A percentile compares a stretch with the other conserved stretches of the same genome.
Conservation (phyloP, 1,140 invertebrate genomes). For the Euura saliciscinereae region DNA sequence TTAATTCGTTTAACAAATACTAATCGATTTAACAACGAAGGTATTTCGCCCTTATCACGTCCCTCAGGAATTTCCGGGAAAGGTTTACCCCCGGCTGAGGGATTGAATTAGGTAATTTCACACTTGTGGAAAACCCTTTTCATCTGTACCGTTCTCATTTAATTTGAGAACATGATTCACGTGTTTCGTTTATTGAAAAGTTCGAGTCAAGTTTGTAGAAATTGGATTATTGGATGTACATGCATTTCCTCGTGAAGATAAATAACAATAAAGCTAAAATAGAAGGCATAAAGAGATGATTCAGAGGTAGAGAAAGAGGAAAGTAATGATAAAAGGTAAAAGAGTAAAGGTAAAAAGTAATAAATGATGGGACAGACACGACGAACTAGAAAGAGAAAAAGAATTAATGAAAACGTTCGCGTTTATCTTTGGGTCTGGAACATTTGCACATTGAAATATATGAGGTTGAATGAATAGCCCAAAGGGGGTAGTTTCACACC, state of each 20-base stretch:
- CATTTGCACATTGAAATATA: slow-evolving; percentile 7
- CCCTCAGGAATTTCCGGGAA: background rate
- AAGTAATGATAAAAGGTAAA: background rate
- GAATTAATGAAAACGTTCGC: slow-evolving; percentile 5
- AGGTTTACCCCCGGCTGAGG: background rate
- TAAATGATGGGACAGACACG: background rate
- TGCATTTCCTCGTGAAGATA: too few relatives aligned
- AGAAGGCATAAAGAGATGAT: background rate
- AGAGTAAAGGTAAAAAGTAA: background rate
- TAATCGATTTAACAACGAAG: background rate
- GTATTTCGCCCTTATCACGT: background rate
- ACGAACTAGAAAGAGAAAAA: background rate
- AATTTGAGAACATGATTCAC: too few relatives aligned
- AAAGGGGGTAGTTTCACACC: background rate
- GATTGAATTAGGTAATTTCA: background rate
- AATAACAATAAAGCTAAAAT: too few relatives aligned
- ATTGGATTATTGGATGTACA: too few relatives aligned
- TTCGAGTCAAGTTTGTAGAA: too few relatives aligned
- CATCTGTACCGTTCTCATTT: too few relatives aligned
- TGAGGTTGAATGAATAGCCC: background rate
- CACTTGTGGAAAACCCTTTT: background rate
- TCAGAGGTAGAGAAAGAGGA: background rate
- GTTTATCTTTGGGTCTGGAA: slow-evolving; percentile 2
- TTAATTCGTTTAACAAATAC: background rate
- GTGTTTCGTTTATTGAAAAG: too few relatives aligned